Conservation (phyloP, 2,113 vertebrate species). For the Typhlomys cinereus region DNA sequence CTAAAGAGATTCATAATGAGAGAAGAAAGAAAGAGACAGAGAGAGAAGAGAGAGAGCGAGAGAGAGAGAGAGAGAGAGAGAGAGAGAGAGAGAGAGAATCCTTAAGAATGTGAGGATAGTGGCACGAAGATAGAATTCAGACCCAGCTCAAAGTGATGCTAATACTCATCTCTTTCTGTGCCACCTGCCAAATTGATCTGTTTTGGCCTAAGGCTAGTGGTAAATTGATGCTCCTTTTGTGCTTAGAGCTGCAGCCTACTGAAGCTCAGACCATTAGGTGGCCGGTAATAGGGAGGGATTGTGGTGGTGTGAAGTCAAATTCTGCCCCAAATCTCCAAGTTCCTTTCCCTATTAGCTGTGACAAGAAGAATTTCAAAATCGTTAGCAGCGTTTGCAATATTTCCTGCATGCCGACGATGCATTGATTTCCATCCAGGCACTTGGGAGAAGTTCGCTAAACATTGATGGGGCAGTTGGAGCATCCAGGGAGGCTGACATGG, state of each 20-base stretch:
- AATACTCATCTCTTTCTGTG: not conserved
- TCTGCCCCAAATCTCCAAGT: not conserved
- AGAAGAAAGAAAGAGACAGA: not conserved
- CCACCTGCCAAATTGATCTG: not conserved
- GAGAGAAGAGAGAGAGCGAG: too few species aligned
- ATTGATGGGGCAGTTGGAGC: not conserved
- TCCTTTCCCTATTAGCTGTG: not conserved
- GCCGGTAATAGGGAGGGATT: not conserved
- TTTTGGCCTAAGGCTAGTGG: not conserved
- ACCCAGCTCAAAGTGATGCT: not conserved
- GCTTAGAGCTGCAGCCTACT: not conserved
- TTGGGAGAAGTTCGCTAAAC: not conserved
- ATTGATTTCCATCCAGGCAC: constrained; percentile 16
- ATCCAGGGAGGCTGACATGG: not conserved
- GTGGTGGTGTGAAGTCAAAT: not conserved
- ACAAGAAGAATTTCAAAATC: not conserved
- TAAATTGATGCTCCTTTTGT: not conserved
- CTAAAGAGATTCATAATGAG: not conserved
- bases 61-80: not conserved
- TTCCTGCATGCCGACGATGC: not conserved
- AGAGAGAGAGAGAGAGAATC: too few species aligned
- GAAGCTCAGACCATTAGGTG: not conserved
- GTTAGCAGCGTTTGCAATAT: not conserved
- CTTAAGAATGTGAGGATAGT: too few species aligned
- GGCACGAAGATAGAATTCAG: not conserved